Conservation (phyloP, 1,140 invertebrate species). For the Oreohelix idahoensis region DNA sequence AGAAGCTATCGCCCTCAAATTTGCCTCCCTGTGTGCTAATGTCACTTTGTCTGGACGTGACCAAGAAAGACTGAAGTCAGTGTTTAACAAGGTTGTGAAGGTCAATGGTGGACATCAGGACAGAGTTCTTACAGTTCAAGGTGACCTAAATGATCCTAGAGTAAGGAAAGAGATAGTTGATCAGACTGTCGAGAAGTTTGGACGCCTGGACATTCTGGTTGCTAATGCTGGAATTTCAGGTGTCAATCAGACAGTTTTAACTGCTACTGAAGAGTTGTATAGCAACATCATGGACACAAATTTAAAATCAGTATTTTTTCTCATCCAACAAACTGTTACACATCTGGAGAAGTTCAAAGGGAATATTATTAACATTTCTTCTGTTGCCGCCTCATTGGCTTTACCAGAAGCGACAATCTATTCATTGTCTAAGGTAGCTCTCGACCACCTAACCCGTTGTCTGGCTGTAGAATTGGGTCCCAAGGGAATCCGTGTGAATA, state of each 20-base stretch:
- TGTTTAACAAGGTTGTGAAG: neutral
- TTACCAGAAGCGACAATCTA: neutral
- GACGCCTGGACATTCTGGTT: constrained; percentile 16
- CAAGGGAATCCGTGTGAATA: constrained; percentile 21
- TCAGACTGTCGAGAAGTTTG: constrained; percentile 7
- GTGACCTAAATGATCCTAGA: neutral
- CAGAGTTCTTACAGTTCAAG: neutral
- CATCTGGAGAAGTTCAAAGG: constrained; percentile 29
- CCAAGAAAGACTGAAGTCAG: neutral
- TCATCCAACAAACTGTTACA: constrained; percentile 12
- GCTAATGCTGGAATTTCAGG: neutral
- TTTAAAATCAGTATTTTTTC: constrained; percentile 4
- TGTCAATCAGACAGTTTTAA: neutral
- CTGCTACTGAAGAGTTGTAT: neutral
- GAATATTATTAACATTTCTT: constrained; percentile 23
- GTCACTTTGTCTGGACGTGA: constrained; percentile 18
- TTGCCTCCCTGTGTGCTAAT: neutral
- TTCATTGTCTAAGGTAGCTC: constrained; percentile 10
- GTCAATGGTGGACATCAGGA: neutral
- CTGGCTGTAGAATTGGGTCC: neutral
- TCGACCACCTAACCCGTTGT: constrained; percentile 4
- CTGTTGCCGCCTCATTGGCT: neutral
- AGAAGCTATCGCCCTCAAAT: constrained; percentile 11
- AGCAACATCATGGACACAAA: constrained; percentile 3
- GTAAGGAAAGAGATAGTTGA: neutral